phyloP scores from a whole-genome alignment of 2,888 invertebrate species.

The Portevinia maculata region DNA sequence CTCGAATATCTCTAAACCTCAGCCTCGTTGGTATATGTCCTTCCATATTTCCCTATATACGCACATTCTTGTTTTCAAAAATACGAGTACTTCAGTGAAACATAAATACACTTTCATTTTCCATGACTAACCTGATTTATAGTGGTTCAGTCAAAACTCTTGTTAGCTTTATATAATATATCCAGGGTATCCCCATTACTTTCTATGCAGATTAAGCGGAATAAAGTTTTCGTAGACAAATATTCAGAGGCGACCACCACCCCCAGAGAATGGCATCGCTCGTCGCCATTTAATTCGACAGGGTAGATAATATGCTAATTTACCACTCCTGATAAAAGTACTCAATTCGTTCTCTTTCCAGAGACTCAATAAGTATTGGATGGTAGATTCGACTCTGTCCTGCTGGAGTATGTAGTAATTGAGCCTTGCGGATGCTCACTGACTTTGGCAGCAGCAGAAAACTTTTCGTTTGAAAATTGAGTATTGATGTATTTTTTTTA shows the following conservation, averaged over 20 bases:
- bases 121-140: constrained; percentile 42
- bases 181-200: background rate
- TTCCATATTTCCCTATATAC: background rate
- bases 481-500: constrained; percentile 19
- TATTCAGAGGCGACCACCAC: background rate
- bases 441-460: constrained; percentile 27
- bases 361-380: constrained; percentile 39
- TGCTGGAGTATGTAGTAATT: constrained; percentile 11
- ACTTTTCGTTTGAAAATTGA: constrained; percentile 48
- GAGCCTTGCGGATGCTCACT: background rate
- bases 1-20: background rate
- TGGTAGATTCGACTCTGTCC: constrained; percentile 7
- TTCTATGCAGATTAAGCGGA: constrained; percentile 9
- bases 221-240: constrained; percentile 40
- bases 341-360: constrained; percentile 34
- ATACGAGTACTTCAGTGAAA: constrained; percentile 51
- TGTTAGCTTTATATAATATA: constrained; percentile 43
- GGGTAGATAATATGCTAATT: constrained; percentile 54
- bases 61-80: constrained; percentile 6
- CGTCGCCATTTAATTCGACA: constrained; percentile 45
- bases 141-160: constrained; percentile 40
- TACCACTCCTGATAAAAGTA: constrained; percentile 22
- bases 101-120: constrained; percentile 62
- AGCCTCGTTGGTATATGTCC: background rate
- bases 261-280: background rate